These are phyloP conservation scores for Trematomus bernacchii DNA, from an alignment of 2,797 vertebrate genomes.

Conservation along the genomic window DNA sequence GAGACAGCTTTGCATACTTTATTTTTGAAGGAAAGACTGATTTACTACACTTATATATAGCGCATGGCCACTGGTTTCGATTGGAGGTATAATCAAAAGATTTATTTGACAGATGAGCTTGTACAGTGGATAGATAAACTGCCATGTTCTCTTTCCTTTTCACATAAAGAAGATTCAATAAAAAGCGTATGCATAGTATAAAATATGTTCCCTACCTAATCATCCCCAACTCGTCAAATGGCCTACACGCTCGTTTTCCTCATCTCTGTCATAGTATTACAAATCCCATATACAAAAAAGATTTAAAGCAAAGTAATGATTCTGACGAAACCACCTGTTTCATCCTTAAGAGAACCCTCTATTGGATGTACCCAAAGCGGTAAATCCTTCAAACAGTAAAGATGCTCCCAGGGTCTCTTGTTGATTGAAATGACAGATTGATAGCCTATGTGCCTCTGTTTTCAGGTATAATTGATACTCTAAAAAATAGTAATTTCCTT, in stretches of 20 bases:
- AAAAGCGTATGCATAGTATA: neutral
- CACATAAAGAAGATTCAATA: neutral
- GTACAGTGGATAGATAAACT: slow-evolving; percentile 18
- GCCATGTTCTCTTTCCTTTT: slow-evolving; percentile 2
- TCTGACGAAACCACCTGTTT: slow-evolving; percentile 36
- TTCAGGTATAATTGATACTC: slow-evolving; percentile 39
- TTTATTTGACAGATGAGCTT: slow-evolving; percentile 25
- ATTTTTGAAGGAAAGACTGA: neutral
- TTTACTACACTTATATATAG: neutral
- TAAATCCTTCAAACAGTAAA: slow-evolving; percentile 48
- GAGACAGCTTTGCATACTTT: neutral
- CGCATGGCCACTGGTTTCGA: neutral
- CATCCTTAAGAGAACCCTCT: slow-evolving; percentile 3
- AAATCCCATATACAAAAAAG: slow-evolving; percentile 12
- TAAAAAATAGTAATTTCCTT: slow-evolving; percentile 35
- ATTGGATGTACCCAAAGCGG: no score
- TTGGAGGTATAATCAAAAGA: slow-evolving; percentile 2
- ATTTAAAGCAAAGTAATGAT: slow-evolving; percentile 52
- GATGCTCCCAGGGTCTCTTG: slow-evolving; percentile 19
- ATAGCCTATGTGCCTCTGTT: slow-evolving; percentile 40
- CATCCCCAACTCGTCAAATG: slow-evolving; percentile 4
- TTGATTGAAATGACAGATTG: slow-evolving; percentile 45
- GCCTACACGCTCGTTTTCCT: neutral
- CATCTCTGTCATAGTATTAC: slow-evolving; percentile 2
- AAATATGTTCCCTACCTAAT: slow-evolving; percentile 13